A percentile compares a stretch with the other conserved stretches of the same genome.
Evolutionary conservation across 1,140 invertebrate genomes (phyloP).

Genomic region (Brachionus sp.): DNA sequence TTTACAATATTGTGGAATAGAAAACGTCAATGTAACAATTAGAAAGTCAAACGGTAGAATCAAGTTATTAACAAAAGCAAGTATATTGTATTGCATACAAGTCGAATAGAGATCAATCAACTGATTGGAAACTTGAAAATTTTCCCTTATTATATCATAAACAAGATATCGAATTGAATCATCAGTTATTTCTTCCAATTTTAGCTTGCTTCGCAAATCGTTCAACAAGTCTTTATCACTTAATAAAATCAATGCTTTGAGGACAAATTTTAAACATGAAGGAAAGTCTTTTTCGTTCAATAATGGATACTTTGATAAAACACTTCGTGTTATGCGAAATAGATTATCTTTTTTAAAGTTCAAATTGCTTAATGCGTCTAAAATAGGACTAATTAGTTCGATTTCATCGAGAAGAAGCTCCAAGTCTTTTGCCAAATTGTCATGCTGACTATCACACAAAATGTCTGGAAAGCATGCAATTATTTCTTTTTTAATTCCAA

Average conservation of each 20-base stretch:
- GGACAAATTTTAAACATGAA: not conserved
- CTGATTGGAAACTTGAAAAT: slow-evolving; percentile 2
- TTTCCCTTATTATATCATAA: slow-evolving; percentile 8
- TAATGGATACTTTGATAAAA: not conserved
- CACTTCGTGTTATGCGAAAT: not conserved
- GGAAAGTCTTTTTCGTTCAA: slow-evolving; percentile 18
- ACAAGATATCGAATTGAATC: not conserved
- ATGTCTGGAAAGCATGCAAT: slow-evolving; percentile 37
- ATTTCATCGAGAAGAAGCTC: not conserved
- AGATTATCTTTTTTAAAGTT: slow-evolving; percentile 28
- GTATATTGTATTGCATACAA: not conserved
- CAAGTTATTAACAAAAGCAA: not conserved
- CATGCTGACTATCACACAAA: not conserved
- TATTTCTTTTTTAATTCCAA: slow-evolving; percentile 25
- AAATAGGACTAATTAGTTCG: not conserved
- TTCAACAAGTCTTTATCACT: not conserved
- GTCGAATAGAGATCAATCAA: slow-evolving; percentile 3
- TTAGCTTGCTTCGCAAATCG: not conserved
- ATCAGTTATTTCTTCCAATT: slow-evolving; percentile 6
- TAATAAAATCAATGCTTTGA: not conserved
- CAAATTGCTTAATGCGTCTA: slow-evolving; percentile 10
- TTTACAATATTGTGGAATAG: not conserved
- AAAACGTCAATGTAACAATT: not conserved
- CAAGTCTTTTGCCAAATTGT: not conserved
- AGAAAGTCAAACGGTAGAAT: not conserved